Conservation (phyloP, 2,888 invertebrate genomes). For the Punctoribates punctum region DNA sequence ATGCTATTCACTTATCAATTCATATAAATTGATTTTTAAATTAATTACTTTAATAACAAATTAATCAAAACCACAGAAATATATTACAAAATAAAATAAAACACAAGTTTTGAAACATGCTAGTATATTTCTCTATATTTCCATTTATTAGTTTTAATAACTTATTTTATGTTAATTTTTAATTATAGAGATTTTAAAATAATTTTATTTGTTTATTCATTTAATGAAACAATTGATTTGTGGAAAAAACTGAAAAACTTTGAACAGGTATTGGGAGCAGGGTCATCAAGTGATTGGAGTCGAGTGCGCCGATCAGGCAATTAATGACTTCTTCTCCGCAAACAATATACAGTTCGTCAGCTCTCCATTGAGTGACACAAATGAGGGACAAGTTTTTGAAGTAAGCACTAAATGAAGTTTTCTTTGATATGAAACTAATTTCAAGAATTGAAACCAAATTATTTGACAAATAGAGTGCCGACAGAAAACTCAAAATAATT, state of each 20-base stretch:
- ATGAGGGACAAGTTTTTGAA: neutral
- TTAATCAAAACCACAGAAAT: too few relatives aligned
- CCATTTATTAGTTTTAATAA: too few relatives aligned
- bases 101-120: too few relatives aligned
- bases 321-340: constrained; percentile 38
- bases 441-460: neutral
- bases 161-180: too few relatives aligned
- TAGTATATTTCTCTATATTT: too few relatives aligned
- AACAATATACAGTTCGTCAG: constrained; percentile 7
- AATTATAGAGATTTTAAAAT: too few relatives aligned
- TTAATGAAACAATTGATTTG: too few relatives aligned
- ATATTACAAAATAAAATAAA: too few relatives aligned
- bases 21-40: neutral
- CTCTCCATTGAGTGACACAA: neutral
- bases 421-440: neutral
- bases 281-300: constrained; percentile 41
- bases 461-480: neutral
- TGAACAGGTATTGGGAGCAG: constrained; percentile 37
- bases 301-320: constrained; percentile 40
- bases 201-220: too few relatives aligned
- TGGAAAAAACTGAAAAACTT: neutral
- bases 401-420: neutral
- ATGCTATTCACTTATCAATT: too few relatives aligned
- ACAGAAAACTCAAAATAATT: neutral
- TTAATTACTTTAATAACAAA: neutral